A percentile compares a stretch with the other conserved stretches of the same genome.
Evolutionary conservation across 2,113 vertebrate genomes (phyloP).

Genomic region (Bufo bufo): DNA sequence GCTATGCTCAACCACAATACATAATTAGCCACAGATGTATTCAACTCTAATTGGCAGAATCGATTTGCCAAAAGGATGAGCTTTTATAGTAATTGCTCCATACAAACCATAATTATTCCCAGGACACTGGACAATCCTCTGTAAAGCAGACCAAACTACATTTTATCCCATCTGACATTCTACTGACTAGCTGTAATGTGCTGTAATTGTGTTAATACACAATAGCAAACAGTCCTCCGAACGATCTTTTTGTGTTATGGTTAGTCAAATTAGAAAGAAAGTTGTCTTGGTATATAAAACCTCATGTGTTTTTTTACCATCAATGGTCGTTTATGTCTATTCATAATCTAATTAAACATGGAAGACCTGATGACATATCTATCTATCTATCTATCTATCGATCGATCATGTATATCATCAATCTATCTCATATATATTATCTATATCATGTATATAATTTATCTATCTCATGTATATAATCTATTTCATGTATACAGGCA

Average conservation of each 20-base stretch:
- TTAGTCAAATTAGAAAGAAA: not conserved
- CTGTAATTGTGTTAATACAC: not conserved
- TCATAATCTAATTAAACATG: too few species aligned
- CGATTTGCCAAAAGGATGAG: not conserved
- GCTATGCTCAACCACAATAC: not conserved
- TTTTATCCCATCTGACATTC: not conserved
- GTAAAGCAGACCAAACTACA: not conserved
- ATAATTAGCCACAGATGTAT: constrained; percentile 30
- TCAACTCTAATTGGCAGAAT: constrained; percentile 10
- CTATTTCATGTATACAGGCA: too few species aligned
- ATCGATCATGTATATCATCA: too few species aligned
- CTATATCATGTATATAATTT: too few species aligned
- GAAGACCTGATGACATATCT: too few species aligned
- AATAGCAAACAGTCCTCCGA: not conserved
- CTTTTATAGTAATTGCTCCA: not conserved
- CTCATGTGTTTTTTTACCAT: not conserved
- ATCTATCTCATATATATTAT: too few species aligned
- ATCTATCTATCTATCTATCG: too few species aligned
- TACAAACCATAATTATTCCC: constrained; percentile 18
- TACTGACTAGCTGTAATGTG: not conserved
- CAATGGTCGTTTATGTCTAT: not conserved
- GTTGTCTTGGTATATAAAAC: not conserved
- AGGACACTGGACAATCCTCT: not conserved
- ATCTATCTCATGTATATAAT: too few species aligned
- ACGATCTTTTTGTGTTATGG: not conserved